Evolutionary conservation across 2,888 invertebrate genomes (phyloP).

Genomic region (Drosophila villosipedis): DNA sequence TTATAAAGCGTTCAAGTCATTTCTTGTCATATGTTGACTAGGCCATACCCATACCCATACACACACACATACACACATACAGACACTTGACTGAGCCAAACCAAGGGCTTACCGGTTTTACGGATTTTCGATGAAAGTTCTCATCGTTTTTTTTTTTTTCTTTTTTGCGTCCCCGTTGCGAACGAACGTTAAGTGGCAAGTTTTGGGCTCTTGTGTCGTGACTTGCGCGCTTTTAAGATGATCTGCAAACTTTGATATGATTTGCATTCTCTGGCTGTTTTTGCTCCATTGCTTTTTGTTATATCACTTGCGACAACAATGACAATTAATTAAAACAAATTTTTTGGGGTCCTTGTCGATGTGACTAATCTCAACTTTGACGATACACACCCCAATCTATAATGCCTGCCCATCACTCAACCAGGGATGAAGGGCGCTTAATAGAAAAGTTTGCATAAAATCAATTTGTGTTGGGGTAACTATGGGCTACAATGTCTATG

Average conservation of each 20-base stretch:
- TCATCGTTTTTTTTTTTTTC: neutral
- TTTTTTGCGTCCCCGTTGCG: neutral
- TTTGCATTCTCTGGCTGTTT: constrained; percentile 66
- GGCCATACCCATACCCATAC: constrained; percentile 35
- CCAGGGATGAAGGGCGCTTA: constrained; percentile 14
- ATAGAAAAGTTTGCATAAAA: constrained; percentile 73
- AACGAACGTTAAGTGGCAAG: constrained; percentile 60
- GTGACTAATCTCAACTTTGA: constrained; percentile 52
- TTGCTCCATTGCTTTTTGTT: constrained; percentile 17
- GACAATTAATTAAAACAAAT: constrained; percentile 72
- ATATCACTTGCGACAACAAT: constrained; percentile 62
- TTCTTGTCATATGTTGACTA: constrained; percentile 61
- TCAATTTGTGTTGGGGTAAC: constrained; percentile 61
- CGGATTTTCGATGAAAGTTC: constrained; percentile 61
- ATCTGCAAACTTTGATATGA: constrained; percentile 63
- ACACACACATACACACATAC: constrained; percentile 10
- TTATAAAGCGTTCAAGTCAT: constrained; percentile 75
- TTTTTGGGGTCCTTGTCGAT: constrained; percentile 38
- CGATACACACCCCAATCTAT: constrained; percentile 13
- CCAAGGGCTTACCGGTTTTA: constrained; percentile 45
- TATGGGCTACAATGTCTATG: constrained; percentile 33
- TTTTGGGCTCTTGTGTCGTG: constrained; percentile 59
- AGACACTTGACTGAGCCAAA: neutral
- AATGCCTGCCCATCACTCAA: constrained; percentile 26
- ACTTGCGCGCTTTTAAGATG: constrained; percentile 60